These are phyloP conservation scores for Acromyrmex echinatior DNA, from an alignment of 1,140 invertebrate species.

Conservation along the genomic window DNA sequence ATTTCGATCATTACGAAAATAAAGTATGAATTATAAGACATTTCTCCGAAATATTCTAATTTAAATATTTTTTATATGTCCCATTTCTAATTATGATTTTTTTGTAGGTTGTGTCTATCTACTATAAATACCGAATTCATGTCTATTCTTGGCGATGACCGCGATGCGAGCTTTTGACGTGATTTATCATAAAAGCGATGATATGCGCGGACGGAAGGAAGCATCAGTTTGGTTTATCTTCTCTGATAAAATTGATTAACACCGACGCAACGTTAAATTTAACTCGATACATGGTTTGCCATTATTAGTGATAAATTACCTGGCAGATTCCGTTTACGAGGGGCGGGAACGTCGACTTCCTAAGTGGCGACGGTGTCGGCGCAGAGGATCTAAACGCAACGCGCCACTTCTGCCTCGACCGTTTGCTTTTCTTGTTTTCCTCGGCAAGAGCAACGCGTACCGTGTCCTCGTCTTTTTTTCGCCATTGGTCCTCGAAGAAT, in stretches of 20 bases:
- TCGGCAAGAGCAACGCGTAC: not conserved
- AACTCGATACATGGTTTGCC: conserved; percentile 77
- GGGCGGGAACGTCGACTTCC: conserved; percentile 46
- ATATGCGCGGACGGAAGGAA: conserved; percentile 78
- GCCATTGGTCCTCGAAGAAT: conserved; percentile 70
- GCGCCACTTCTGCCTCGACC: conserved; percentile 31
- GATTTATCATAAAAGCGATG: conserved; percentile 77
- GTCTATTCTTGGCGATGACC: conserved; percentile 50
- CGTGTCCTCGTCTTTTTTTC: conserved; percentile 45
- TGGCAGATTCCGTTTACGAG: conserved; percentile 62
- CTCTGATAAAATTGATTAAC: conserved; percentile 84
- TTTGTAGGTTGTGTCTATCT: not conserved
- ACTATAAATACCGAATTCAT: conserved; percentile 8
- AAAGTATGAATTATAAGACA: not conserved
- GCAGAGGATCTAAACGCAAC: conserved; percentile 17
- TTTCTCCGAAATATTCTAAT: not conserved
- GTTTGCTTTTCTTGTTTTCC: conserved; percentile 35
- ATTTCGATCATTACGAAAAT: not conserved
- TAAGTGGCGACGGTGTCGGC: conserved; percentile 57
- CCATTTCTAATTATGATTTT: conserved; percentile 12
- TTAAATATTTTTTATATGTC: not conserved
- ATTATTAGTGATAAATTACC: conserved; percentile 82
- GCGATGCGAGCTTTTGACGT: conserved; percentile 53
- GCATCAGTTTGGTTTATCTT: conserved; percentile 81
- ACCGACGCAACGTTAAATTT: conserved; percentile 79